Evolutionary conservation across 2,113 vertebrate genomes (phyloP), one percentile per base, ranked within the genome.

Genomic region (Hiodon tergisus): DNA sequence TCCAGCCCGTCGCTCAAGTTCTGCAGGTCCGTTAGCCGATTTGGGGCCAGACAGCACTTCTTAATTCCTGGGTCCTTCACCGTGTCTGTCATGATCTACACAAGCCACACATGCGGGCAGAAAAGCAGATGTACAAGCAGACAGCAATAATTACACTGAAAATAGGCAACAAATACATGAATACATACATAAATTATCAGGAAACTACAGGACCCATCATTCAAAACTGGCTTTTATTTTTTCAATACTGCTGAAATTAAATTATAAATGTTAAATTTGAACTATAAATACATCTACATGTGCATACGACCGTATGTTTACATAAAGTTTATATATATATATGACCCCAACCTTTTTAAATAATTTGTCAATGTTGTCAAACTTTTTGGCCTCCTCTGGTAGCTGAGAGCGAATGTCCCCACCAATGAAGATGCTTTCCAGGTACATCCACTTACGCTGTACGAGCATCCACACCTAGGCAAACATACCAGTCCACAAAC

Each of bases 391-490:
- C 86, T 98, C 97, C 0, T 97, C 94, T 0, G 95, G 93, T 76
- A 99, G 89, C 69, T 99, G 97, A 0, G 92, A 90, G 73, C 94
- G 83, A 83, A 98, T 97, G 79, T 99, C 97, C 52, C 90, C 95
- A 31, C 93, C 89, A 10, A 94, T 93, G 81, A 99, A 99, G 75
- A 99, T 98, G 85, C 93, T 98, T 79, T 97, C 96, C 67, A 99
- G 83, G 77, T 98, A 98, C 93, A 99, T 98, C 97, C 97, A 99
- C 85, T 99, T 99, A 2, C 95, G 89, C 83, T 99, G 97, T 16
- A 97, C 96, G 46, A 92, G 78, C 90, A 95, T 82, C 96, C 95
- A 98, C 16, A 98, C 88, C 97, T 99, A 81, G 46, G 52, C 0
- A 57, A 52, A 46, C 16, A 73, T 13, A 47, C 16, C 17, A 3